Percentiles rank a stretch among this genome's conserved stretches.
Evolutionary conservation across 2,113 vertebrate genomes (phyloP).

Genomic region (Neofelis nebulosa): DNA sequence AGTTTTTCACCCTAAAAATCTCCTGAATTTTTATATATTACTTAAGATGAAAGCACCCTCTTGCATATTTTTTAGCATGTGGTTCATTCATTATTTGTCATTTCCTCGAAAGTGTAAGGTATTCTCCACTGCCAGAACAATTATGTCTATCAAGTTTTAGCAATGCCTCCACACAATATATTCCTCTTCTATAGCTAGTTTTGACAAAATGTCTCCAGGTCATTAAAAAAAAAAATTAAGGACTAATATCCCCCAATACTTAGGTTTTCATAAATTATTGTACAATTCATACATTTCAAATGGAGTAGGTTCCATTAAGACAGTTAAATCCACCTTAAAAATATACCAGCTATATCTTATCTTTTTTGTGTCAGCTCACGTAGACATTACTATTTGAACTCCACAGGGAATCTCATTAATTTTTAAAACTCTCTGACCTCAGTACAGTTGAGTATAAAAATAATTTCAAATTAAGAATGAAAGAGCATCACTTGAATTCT

Average conservation of each 20-base stretch:
- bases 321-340: constrained; percentile 75
- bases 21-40: constrained; percentile 22
- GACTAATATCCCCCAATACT: constrained; percentile 16
- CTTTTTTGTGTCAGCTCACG: constrained; percentile 78
- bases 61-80: constrained; percentile 42
- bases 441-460: constrained; percentile 85
- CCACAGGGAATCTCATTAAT: constrained; percentile 88
- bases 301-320: constrained; percentile 61
- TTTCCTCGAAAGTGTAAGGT: constrained; percentile 76
- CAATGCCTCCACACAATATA: constrained; percentile 11
- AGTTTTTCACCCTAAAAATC: constrained; percentile 49
- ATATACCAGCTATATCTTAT: constrained; percentile 76
- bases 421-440: constrained; percentile 88
- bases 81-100: constrained; percentile 62
- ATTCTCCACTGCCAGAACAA: constrained; percentile 41
- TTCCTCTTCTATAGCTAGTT: background rate
- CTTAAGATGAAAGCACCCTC: constrained; percentile 43
- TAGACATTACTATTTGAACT: constrained; percentile 85
- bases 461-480: constrained; percentile 87
- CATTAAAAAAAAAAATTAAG: constrained; percentile 32
- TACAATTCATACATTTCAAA: constrained; percentile 53
- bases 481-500: constrained; percentile 83
- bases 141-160: constrained; percentile 55
- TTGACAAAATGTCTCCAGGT: background rate
- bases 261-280: constrained; percentile 53